Evolutionary conservation across 2,888 invertebrate genomes (phyloP), one percentile per base, ranked within the genome.

Genomic region (Cistogaster globosa): DNA sequence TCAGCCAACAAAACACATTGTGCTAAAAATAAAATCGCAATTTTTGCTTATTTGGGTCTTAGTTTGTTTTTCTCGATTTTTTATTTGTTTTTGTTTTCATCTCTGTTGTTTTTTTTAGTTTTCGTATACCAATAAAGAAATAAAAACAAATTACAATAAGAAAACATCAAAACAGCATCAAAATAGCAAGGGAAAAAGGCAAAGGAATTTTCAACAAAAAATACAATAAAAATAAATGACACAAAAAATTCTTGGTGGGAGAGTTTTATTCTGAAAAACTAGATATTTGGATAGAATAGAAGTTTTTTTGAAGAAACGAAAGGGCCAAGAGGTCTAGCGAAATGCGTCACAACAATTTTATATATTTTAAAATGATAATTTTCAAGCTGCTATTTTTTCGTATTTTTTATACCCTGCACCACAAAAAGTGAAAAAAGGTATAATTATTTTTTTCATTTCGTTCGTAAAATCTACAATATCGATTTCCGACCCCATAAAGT

Each of bases 11-110:
- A 53, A 14, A 53, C 51, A 57, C 45, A 76, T 69, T 32, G 20
- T 63, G 38, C 63, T 69, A 45, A 81, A 75, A 62, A 57, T 51
- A 63, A 67, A 76, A 69, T 62, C 55, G 26, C 62, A 75, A 65
- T 51, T 82, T 71, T 36, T 71, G 5, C 32, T 32, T 32, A 6
- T 32, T 32, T 32, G 6, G 32, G 32, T 5, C 6, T 32, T 32
- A 32, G 32, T 32, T 32, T 32, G 32, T 12, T 20, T 71, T 57
- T 32, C 16, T 7, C 22, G 11, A 16, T 67, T 51, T 8, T 8
- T 22, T n/a, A n/a, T n/a, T 26, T 26, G 16, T 9, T 26, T n/a
- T 26, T 53, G 38, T 26, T 26, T 18, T 6, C 45, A 11, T 51
- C 9, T 1, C 16, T 26, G 0, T 48, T 60, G 32, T 32, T 62